Percentiles rank a stretch among this genome's conserved stretches.
These are phyloP conservation scores for Chelidonichthys spinosus DNA, from an alignment of 2,797 vertebrate species.

Conservation along the genomic window DNA sequence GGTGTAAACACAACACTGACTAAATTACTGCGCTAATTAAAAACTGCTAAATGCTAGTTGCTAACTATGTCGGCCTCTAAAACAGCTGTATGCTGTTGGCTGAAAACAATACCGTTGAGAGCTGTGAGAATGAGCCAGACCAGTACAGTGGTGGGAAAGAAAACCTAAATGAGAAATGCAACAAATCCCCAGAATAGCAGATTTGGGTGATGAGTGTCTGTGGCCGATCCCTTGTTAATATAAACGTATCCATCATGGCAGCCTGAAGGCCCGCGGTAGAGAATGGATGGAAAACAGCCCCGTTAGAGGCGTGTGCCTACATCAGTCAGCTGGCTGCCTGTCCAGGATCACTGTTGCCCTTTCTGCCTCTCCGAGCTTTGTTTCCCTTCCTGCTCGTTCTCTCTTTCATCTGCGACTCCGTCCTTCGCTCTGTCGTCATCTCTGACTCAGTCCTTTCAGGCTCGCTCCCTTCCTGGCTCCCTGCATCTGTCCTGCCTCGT, in stretches of 20 bases:
- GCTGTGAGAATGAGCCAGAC: not conserved
- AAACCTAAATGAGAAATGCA: not conserved
- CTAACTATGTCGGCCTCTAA: not conserved
- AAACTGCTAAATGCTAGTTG: no score
- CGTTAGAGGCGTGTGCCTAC: not conserved
- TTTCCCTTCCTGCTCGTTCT: conserved; percentile 17
- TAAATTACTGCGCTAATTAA: no score
- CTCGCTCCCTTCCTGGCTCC: conserved; percentile 57
- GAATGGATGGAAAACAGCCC: not conserved
- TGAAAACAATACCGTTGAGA: not conserved
- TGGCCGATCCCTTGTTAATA: not conserved
- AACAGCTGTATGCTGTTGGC: conserved; percentile 1
- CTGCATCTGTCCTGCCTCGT: conserved; percentile 47
- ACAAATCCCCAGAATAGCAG: not conserved
- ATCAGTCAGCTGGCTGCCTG: not conserved
- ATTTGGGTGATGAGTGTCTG: not conserved
- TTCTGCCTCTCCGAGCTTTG: conserved; percentile 24
- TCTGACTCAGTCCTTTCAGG: conserved; percentile 59
- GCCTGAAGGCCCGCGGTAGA: not conserved
- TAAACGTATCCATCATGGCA: not conserved
- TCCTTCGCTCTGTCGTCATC: conserved; percentile 51
- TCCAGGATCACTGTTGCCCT: conserved; percentile 17
- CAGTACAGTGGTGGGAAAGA: not conserved
- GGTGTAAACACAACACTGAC: no score
- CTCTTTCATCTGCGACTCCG: conserved; percentile 47